Evolutionary conservation across 1,140 invertebrate genomes (phyloP), one percentile per base, ranked within the genome.

Genomic region (Conus ventricosus): DNA sequence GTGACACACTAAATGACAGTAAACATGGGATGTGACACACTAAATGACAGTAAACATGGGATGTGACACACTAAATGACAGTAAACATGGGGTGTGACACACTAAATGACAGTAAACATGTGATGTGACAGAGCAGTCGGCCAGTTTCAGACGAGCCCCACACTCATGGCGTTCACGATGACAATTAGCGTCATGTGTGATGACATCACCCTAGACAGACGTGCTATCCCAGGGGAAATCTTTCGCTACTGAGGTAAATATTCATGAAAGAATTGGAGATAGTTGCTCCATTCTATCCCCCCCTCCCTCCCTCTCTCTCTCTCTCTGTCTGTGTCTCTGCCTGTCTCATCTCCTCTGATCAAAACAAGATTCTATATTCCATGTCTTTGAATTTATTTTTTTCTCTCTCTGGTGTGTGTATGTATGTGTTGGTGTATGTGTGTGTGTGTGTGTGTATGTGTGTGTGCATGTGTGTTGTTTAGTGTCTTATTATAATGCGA

Each of bases 161-260:
- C 80, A 95, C 96, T 20, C 97, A 97, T 96, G 97, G 91, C 96
- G 96, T 88, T 96, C 96, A 86, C 95, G 94, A 83, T 97, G 63
- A 96, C 96, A 75, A 95, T 97, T 63, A 96, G 96, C 63, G 95
- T 97, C 88, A 95, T 97, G 94, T 96, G 96, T 23, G 97, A 97
- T 91, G 93, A 96, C 17, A 93, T 97, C 55, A 94, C 95, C 54
- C 94, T 97, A 81, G 96, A 97, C 85, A 85, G 93, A 5, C 95
- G 96, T 71, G 96, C 96, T 87, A 94, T 97, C 82, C 97, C 97
- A 51, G 91, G 94, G 4, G 97, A 97, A 93, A 93, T 97, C 7
- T 93, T 91, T 84, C 89, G 84, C 75, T 93, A 39, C 90, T 95
- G 51, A 93, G 89, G 93, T 94, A 90, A 87, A 75, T 60, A 4